Base-by-base conservation (phyloP, 2,113 vertebrate genomes). In the Pachyramphus minor region DNA sequence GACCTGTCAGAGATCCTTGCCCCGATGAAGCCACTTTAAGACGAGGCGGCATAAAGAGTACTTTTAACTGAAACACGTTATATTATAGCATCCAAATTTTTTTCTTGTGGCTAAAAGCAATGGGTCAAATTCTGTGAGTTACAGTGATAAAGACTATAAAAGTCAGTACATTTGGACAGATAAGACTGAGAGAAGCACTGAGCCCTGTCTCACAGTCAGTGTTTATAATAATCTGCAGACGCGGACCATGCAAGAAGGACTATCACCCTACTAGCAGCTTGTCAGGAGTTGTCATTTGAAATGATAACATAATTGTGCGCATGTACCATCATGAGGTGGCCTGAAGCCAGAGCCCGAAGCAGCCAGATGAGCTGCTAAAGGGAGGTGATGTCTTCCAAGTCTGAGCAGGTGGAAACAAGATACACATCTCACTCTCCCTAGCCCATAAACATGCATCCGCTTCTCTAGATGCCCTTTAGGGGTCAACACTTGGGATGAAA, bases 261-360 rank as follows among this genome's bases (percentile, higher is more conserved):
- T 96, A 97, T 97, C 96, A 95, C 96, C 90, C 83, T 95, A 95
- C 96, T 97, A 96, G 93, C 96, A 95, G 79, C 96, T 97, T 97
- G 96, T 97, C 96, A 96, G 31, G 69, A 64, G 89, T 94, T 96
- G 91, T 87, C 90, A 85, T 89, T 88, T 92, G 92, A 93, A 96
- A 97, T 91, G 91, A 96, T 94, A 97, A 91, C 89, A 93, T 84
- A 95, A 94, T 75, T 86, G 94, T 95, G 89, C 69, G 79, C 85
- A 90, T 93, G 81, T 96, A 94, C 90, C 77, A 1, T 90, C 90
- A 89, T 60, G 85, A 96, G 87, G 84, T 95, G 95, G 95, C 95
- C 95, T 90, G 82, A 62, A 96, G 95, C 94, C 92, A 94, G 92
- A 94, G 88, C 95, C 91, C 71, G 73, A 96, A 97, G 94, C 92